phyloP scores from a whole-genome alignment of 2,888 invertebrate genomes.

The Bombylius discolor region DNA sequence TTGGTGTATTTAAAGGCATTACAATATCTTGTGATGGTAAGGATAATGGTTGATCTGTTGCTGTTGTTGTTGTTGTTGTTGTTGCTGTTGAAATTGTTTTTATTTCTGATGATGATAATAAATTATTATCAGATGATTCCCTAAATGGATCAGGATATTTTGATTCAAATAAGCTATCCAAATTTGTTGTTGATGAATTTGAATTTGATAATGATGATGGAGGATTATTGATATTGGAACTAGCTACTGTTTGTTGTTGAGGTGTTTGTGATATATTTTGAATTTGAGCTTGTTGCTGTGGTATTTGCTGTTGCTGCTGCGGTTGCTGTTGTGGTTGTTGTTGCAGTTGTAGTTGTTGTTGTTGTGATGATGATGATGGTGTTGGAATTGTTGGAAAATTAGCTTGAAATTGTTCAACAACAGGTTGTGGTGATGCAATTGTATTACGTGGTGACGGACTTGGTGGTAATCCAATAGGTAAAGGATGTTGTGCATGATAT shows the following conservation, averaged over 20 bases:
- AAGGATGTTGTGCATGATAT: conserved; percentile 33
- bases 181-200: conserved; percentile 18
- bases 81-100: conserved; percentile 9
- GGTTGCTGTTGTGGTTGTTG: conserved; percentile 2
- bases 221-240: not conserved
- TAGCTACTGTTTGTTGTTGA: not conserved
- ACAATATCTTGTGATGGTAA: conserved; percentile 15
- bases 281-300: conserved; percentile 11
- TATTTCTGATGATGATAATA: conserved; percentile 3
- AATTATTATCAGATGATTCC: conserved; percentile 30
- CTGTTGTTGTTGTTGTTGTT: conserved; percentile 16
- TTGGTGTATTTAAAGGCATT: conserved; percentile 13
- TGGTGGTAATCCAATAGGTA: conserved; percentile 42
- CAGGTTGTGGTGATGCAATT: conserved; percentile 34
- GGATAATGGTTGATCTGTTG: conserved; percentile 9
- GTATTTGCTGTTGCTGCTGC: conserved; percentile 10
- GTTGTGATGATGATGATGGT: conserved; percentile 12
- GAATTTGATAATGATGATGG: conserved; percentile 1
- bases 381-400: conserved; percentile 30
- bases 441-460: conserved; percentile 40
- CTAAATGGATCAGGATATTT: conserved; percentile 59
- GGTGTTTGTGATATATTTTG: not conserved
- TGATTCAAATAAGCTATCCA: conserved; percentile 51
- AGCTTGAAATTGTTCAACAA: conserved; percentile 34
- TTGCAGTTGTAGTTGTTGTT: not conserved